A percentile compares a stretch with the other conserved stretches of the same genome.
Evolutionary conservation across 2,113 vertebrate genomes (phyloP).

Genomic region (Ellobius talpinus): DNA sequence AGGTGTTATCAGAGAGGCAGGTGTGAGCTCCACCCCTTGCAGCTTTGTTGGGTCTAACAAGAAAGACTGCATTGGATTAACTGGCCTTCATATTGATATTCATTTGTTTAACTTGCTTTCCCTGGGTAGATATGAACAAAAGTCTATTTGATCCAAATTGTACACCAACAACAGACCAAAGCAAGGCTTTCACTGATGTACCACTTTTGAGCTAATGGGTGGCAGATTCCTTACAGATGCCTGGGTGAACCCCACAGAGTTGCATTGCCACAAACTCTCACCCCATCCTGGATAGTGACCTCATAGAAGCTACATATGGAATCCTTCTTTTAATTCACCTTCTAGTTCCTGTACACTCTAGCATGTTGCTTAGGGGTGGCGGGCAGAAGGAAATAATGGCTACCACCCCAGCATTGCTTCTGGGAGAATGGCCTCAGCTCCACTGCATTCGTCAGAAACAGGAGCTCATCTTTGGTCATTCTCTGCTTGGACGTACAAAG

Average conservation of each 20-base stretch:
- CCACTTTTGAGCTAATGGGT: not conserved
- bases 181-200: not conserved
- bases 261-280: not conserved
- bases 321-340: not conserved
- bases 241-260: not conserved
- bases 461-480: not conserved
- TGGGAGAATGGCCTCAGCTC: not conserved
- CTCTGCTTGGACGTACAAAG: not conserved
- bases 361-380: not conserved
- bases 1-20: not conserved
- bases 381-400: not conserved
- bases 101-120: not conserved
- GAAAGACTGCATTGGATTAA: not conserved
- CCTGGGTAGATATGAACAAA: not conserved
- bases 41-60: not conserved
- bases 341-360: not conserved
- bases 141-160: not conserved
- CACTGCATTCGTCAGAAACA: not conserved
- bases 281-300: no score
- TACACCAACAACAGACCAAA: not conserved
- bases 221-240: not conserved
- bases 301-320: not conserved
- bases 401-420: not conserved
- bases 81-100: not conserved
- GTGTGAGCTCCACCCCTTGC: not conserved